These are phyloP conservation scores for Catharus bicknelli DNA, from an alignment of 2,113 vertebrate genomes.

Conservation along the genomic window DNA sequence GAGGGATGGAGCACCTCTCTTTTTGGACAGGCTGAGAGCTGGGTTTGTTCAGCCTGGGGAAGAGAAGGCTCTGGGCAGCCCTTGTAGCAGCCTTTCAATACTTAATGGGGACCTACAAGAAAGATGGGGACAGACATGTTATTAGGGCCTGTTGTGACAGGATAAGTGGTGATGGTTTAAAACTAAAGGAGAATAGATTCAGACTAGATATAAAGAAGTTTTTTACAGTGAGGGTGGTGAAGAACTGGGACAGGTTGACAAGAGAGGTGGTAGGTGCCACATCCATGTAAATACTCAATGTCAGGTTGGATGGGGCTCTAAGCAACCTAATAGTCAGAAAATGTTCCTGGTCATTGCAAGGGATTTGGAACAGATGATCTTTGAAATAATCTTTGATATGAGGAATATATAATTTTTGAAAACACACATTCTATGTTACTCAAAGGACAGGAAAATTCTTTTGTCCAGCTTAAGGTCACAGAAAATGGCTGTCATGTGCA, in stretches of 20 bases:
- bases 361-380: not conserved
- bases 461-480: not conserved
- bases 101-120: not conserved
- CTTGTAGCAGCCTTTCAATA: not conserved
- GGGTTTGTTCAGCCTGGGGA: not conserved
- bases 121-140: not conserved
- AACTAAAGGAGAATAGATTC: not conserved
- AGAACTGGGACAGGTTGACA: not conserved
- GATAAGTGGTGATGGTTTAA: not conserved
- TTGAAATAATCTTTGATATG: not conserved
- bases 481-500: not conserved
- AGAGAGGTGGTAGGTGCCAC: not conserved
- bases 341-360: not conserved
- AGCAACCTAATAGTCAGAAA: not conserved
- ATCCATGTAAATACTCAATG: not conserved
- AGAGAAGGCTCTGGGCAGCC: not conserved
- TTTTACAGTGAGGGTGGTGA: not conserved
- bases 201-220: not conserved
- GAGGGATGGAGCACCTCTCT: fast-evolving
- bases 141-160: not conserved
- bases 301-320: not conserved
- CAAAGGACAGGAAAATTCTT: not conserved
- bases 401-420: not conserved
- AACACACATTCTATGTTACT: not conserved
- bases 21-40: not conserved